Evolutionary conservation across 2,888 invertebrate species (phyloP), one percentile per base, ranked within the genome.

Genomic region (Helobdella robusta): DNA sequence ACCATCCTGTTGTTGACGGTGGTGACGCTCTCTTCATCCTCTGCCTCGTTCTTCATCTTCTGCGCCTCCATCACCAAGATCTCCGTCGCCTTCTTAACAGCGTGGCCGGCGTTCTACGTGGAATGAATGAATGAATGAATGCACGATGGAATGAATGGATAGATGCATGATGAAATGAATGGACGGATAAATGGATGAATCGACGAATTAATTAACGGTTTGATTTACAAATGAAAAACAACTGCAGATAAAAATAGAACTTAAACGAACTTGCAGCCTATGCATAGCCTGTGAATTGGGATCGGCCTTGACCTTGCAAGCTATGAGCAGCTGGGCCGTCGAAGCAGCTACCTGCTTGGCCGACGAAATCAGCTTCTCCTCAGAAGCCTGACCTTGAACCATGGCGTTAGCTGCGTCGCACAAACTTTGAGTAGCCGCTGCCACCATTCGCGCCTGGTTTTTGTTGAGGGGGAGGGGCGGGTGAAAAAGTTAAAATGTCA

Each of bases 221-320:
- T n/a, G n/a, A n/a, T n/a, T n/a, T n/a, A n/a, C n/a, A n/a, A 34
- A 32, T 34, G 15, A 32, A 28, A 32, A 58, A 58, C 32, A 58
- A 52, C 11, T 18, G 28, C n/a, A 11, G 20, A 15, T 30, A 15
- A 58, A 6, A n/a, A 58, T 15, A 34, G n/a, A 8, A 11, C 20
- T 20, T 25, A 15, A 30, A 18, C 20, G 67, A 72, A 83, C 83
- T 80, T 84, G 84, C 48, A 97, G 83, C 18, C 95, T 85, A 54
- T 91, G 87, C 60, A 94, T 95, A 5, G 91, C 89, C 73, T 91
- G 90, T 6, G 93, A 91, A 68, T 93, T 89, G 1, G 91, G 89
- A 81, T 98, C 97, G 0, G 97, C 94, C 80, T 98, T 97, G 67
- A 98, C 95, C 84, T 95, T 94, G 82, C 98, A 98, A 0, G 98